A percentile compares a stretch with the other conserved stretches of the same genome.
phyloP scores from a whole-genome alignment of 1,140 invertebrate species.

The Aphaenogaster ashmeadi region DNA sequence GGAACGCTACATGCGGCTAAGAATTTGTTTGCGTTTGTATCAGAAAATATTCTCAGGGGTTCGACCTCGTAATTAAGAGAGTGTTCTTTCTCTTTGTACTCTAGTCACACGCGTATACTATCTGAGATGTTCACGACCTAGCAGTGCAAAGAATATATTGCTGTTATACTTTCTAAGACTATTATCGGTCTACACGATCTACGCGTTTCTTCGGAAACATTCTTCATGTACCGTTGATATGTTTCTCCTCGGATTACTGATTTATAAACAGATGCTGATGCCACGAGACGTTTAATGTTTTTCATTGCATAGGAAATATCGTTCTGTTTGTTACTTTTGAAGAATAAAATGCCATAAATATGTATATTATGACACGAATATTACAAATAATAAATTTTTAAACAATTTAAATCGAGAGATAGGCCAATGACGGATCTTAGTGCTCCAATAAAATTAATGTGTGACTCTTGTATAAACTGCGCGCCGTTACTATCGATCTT shows the following conservation, averaged over 20 bases:
- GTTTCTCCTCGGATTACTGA: constrained; percentile 31
- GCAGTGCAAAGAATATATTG: constrained; percentile 20
- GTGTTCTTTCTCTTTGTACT: constrained; percentile 28
- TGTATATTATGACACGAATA: not conserved
- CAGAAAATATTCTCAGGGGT: constrained; percentile 33
- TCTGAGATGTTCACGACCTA: constrained; percentile 36
- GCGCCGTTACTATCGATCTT: too few species aligned
- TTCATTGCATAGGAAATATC: not conserved
- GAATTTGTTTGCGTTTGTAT: constrained; percentile 8
- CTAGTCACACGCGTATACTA: not conserved
- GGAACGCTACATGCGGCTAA: not conserved
- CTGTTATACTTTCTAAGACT: constrained; percentile 55
- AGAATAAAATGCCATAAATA: constrained; percentile 8
- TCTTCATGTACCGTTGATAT: constrained; percentile 20
- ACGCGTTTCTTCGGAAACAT: constrained; percentile 32
- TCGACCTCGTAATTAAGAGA: constrained; percentile 35
- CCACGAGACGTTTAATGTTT: not conserved
- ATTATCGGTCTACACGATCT: constrained; percentile 39
- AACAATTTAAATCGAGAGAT: too few species aligned
- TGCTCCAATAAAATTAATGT: too few species aligned
- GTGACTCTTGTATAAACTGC: too few species aligned
- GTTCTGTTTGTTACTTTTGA: not conserved
- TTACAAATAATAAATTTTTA: not conserved
- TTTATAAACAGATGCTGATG: not conserved
- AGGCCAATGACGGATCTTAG: too few species aligned